phyloP scores from a whole-genome alignment of 92 coral and sea anemone genomes.

The Phenganax marumi region DNA sequence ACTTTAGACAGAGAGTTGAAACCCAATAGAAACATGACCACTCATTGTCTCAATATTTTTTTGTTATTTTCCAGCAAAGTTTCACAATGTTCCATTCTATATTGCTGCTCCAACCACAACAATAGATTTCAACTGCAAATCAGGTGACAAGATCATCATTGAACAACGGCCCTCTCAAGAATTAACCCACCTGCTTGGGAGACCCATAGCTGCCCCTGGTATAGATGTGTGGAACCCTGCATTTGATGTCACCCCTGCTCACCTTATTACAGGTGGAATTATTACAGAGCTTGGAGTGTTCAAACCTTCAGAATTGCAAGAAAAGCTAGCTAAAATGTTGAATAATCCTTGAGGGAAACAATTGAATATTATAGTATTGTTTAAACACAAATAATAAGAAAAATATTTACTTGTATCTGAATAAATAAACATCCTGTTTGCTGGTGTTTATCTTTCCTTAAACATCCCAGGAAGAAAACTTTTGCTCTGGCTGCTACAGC shows the following conservation, averaged over 20 bases:
- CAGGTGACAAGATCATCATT: constrained; percentile 73
- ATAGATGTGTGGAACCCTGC: constrained; percentile 95
- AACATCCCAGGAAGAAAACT: constrained; percentile 55
- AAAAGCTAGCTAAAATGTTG: constrained; percentile 26
- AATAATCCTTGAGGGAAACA: not conserved
- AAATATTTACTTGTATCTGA: no score
- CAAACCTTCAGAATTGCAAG: constrained; percentile 65
- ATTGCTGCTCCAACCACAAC: constrained; percentile 85
- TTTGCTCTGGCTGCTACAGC: constrained; percentile 5
- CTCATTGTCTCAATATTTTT: not conserved
- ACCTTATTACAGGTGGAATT: constrained; percentile 87
- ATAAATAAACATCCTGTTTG: no score
- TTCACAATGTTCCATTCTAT: constrained; percentile 79
- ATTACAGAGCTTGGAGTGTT: constrained; percentile 84
- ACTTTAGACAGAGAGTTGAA: no score
- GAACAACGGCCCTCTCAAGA: constrained; percentile 82
- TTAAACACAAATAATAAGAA: not conserved
- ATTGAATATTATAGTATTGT: not conserved
- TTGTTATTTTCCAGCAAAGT: constrained; percentile 62
- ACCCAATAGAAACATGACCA: no score
- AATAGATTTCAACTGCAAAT: constrained; percentile 65
- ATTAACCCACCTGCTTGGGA: constrained; percentile 64
- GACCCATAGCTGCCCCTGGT: constrained; percentile 78
- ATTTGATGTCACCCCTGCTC: constrained; percentile 91
- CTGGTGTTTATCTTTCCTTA: constrained; percentile 33